A percentile compares a stretch with the other conserved stretches of the same genome.
These are phyloP conservation scores for Pristionchus mayeri DNA, from an alignment of 2,888 invertebrate genomes.

Conservation along the genomic window DNA sequence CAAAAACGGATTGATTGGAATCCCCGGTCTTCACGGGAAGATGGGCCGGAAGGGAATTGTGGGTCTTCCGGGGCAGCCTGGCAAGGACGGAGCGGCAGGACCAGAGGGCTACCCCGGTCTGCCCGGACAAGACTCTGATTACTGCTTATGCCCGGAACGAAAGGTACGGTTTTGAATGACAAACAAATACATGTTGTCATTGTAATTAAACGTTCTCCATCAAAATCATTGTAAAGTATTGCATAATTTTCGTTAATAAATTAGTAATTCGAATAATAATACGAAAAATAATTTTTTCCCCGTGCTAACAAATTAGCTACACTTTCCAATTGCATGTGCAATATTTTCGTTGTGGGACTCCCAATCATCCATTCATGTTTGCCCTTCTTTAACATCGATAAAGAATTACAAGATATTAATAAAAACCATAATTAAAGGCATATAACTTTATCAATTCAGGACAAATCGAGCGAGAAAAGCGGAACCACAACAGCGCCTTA, in stretches of 20 bases:
- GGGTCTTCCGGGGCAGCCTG: constrained; percentile 2
- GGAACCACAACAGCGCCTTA: constrained; percentile 6
- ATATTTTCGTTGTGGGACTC: too few relatives aligned
- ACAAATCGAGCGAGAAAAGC: not conserved
- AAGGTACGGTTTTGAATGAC: too few relatives aligned
- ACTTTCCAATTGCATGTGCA: too few relatives aligned
- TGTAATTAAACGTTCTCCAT: not conserved
- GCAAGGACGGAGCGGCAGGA: constrained; percentile 43
- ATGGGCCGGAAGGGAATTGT: not conserved
- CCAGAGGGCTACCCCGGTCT: constrained; percentile 46
- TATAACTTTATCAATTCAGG: constrained; percentile 35
- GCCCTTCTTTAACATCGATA: too few relatives aligned
- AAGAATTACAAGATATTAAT: too few relatives aligned
- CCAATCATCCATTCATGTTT: too few relatives aligned
- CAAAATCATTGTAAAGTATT: not conserved
- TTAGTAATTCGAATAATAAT: too few relatives aligned
- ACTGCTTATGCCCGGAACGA: constrained; percentile 44
- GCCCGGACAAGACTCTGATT: constrained; percentile 47
- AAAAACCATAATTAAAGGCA: too few relatives aligned
- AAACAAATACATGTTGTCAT: too few relatives aligned
- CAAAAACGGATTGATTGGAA: constrained; percentile 35
- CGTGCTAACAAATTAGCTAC: too few relatives aligned
- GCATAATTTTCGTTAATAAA: not conserved
- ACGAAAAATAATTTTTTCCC: too few relatives aligned
- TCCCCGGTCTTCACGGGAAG: constrained; percentile 40